A percentile compares a stretch with the other conserved stretches of the same genome.
phyloP scores from a whole-genome alignment of 2,888 invertebrate species.

The Cylloceria caligata region DNA sequence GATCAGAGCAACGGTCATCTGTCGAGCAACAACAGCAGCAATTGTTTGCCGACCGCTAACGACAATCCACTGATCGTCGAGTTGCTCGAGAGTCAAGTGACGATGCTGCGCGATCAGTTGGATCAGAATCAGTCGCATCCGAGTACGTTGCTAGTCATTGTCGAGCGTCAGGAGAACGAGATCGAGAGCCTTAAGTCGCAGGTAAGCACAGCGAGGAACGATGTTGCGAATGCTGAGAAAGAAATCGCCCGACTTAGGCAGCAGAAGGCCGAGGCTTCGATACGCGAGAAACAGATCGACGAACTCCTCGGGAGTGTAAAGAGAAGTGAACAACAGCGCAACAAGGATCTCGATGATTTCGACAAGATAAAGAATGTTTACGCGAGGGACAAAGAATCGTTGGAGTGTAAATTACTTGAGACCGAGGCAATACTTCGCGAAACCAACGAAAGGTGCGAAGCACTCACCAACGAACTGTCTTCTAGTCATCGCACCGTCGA shows the following conservation, averaged over 20 bases:
- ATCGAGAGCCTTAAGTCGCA: conserved; percentile 90
- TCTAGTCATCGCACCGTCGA: conserved; percentile 89
- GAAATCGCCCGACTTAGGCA: conserved; percentile 90
- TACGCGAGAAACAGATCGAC: conserved; percentile 91
- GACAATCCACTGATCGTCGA: conserved; percentile 81
- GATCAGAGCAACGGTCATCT: conserved; percentile 83
- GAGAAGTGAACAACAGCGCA: conserved; percentile 91
- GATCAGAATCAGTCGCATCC: conserved; percentile 80
- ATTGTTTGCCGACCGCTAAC: conserved; percentile 78
- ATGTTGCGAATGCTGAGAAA: conserved; percentile 89
- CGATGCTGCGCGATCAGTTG: conserved; percentile 77
- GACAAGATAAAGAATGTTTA: conserved; percentile 88
- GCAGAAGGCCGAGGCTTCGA: conserved; percentile 89
- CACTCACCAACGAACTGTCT: conserved; percentile 88
- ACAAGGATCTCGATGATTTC: conserved; percentile 89
- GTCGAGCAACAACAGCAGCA: conserved; percentile 83
- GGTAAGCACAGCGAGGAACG: conserved; percentile 87
- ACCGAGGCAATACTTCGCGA: conserved; percentile 89
- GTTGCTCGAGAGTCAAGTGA: conserved; percentile 80
- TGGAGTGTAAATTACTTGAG: conserved; percentile 89
- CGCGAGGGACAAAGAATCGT: conserved; percentile 88
- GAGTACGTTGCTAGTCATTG: conserved; percentile 82
- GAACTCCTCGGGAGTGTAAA: conserved; percentile 91
- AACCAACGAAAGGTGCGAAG: conserved; percentile 88
- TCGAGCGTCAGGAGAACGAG: conserved; percentile 89